phyloP scores from a whole-genome alignment of 2,113 vertebrate species.

The Tamias sibiricus region DNA sequence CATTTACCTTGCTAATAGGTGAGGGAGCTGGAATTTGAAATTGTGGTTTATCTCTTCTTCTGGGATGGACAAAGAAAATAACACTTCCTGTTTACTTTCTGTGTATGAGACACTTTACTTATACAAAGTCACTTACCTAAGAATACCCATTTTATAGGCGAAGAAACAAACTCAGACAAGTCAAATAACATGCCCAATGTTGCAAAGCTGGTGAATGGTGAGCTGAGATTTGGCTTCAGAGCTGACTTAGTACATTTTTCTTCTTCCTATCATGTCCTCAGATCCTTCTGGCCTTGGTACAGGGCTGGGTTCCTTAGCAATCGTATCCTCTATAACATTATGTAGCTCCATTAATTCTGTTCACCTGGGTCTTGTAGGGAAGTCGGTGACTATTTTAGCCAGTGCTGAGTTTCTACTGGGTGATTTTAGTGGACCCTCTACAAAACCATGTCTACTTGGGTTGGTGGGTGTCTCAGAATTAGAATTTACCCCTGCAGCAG shows the following conservation, averaged over 20 bases:
- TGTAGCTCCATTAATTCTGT: neutral
- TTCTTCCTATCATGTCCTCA: neutral
- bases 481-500: neutral
- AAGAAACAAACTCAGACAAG: neutral
- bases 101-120: neutral
- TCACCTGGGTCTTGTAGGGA: neutral
- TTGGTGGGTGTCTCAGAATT: neutral
- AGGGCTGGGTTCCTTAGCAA: neutral
- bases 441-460: neutral
- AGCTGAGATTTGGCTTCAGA: neutral
- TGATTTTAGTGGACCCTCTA: neutral
- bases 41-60: neutral
- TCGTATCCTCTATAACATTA: neutral
- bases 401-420: neutral
- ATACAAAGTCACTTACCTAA: neutral
- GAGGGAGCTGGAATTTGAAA: neutral
- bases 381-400: neutral
- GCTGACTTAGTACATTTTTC: neutral
- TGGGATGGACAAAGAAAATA: neutral
- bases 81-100: neutral
- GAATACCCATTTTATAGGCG: neutral
- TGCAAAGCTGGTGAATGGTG: neutral
- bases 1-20: neutral
- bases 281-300: no score
- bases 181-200: neutral